Evolutionary conservation across 2,797 vertebrate species (phyloP).

Genomic region (Cyclopterus lumpus): DNA sequence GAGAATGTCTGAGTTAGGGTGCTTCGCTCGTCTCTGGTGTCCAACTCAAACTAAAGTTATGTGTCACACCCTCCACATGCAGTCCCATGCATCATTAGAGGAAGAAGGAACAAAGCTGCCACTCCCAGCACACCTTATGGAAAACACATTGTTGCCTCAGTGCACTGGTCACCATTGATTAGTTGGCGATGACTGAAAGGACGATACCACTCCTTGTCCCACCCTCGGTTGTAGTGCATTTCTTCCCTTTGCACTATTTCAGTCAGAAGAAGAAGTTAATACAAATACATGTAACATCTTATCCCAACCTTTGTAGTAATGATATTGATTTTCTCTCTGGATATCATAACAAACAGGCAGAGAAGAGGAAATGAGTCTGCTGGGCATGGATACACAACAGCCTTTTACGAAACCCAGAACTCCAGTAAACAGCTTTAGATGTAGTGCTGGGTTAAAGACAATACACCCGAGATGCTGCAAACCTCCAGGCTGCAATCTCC

Average conservation of each 20-base stretch:
- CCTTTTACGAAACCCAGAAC: conserved; percentile 39
- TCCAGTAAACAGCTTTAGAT: conserved; percentile 35
- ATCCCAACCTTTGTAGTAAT: conserved; percentile 10
- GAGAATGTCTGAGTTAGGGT: conserved; percentile 39
- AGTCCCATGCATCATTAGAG: conserved; percentile 61
- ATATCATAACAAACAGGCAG: conserved; percentile 19
- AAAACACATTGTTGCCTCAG: conserved; percentile 13
- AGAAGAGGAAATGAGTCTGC: conserved; percentile 4
- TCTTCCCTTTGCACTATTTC: not conserved
- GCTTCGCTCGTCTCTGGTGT: conserved; percentile 39
- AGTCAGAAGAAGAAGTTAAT: conserved; percentile 12
- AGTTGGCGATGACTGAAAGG: not conserved
- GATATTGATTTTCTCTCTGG: conserved; percentile 12
- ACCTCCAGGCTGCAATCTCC: conserved; percentile 10
- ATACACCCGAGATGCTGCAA: conserved; percentile 19
- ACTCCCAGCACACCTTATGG: conserved; percentile 49
- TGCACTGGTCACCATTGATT: not conserved
- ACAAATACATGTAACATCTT: not conserved
- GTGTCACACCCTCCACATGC: conserved; percentile 65
- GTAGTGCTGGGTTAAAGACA: conserved; percentile 22
- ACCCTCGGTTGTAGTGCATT: not conserved
- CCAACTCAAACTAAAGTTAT: conserved; percentile 49
- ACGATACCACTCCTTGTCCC: not conserved
- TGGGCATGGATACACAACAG: conserved; percentile 12
- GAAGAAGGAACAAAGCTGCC: conserved; percentile 39